phyloP scores from a whole-genome alignment of 2,797 vertebrate species.

The Onychomys torridus region DNA sequence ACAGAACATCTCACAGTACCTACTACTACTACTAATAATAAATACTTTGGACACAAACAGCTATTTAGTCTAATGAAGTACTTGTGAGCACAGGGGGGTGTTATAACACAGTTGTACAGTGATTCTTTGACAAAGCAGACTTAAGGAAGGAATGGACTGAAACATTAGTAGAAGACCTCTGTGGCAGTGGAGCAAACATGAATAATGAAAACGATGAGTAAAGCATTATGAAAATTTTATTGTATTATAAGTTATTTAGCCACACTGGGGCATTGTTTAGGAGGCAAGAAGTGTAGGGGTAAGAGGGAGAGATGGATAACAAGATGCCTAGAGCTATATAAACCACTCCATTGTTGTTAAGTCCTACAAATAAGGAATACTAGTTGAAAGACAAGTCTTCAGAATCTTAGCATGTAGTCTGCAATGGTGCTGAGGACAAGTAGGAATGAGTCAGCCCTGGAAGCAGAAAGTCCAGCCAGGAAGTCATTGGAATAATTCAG shows the following conservation, averaged over 20 bases:
- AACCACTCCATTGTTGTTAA: not conserved
- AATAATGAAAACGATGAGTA: not conserved
- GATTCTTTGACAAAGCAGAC: not conserved
- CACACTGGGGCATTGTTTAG: not conserved
- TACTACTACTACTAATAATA: not conserved
- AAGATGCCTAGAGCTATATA: not conserved
- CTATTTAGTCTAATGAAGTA: not conserved
- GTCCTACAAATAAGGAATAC: not conserved
- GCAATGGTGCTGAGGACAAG: not conserved
- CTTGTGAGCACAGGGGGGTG: rapidly evolving
- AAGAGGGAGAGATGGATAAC: not conserved
- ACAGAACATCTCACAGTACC: too few relatives aligned
- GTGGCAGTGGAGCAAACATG: not conserved
- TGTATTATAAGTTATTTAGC: not conserved
- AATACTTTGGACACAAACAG: not conserved
- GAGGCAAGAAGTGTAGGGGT: not conserved
- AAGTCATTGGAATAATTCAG: not conserved
- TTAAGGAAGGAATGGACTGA: not conserved
- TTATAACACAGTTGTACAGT: not conserved
- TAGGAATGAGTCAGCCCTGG: not conserved
- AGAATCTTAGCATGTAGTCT: not conserved
- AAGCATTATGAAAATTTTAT: not conserved
- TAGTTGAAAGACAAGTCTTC: not conserved
- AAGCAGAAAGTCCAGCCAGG: not conserved
- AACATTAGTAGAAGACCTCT: not conserved